Evolutionary conservation across 2,113 vertebrate genomes (phyloP).

Genomic region (Stegostoma tigrinum): DNA sequence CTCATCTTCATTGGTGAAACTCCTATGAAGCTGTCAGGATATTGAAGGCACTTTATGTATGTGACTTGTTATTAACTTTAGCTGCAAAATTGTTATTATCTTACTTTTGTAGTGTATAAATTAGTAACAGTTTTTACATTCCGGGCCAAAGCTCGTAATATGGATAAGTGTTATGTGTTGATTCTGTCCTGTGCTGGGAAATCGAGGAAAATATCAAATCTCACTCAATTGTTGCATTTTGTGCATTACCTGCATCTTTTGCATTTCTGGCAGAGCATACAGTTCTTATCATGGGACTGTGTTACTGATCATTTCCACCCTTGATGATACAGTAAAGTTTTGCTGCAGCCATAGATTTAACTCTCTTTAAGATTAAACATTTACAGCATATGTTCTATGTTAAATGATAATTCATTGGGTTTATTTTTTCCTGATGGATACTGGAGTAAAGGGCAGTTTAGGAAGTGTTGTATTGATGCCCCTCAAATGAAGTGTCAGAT

Average conservation of each 20-base stretch:
- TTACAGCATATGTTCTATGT: no score
- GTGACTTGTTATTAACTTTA: not conserved
- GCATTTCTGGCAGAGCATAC: not conserved
- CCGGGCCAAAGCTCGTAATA: not conserved
- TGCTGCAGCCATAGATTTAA: conserved; percentile 22
- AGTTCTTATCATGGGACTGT: not conserved
- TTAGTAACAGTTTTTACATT: not conserved
- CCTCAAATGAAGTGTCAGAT: not conserved
- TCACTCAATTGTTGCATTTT: conserved; percentile 22
- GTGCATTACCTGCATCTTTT: conserved; percentile 29
- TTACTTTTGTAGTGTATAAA: not conserved
- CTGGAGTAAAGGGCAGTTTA: not conserved
- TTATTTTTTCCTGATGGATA: no score
- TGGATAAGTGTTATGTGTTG: not conserved
- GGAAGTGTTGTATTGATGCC: not conserved
- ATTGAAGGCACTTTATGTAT: not conserved
- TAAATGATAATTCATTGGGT: no score
- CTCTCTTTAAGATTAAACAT: not conserved
- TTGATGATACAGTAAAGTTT: not conserved
- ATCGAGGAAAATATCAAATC: conserved; percentile 4
- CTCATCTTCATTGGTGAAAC: not conserved
- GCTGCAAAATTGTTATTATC: not conserved
- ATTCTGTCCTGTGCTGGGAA: not conserved
- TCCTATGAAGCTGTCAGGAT: not conserved
- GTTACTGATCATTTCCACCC: conserved; percentile 21